Base-by-base conservation (phyloP, 64 coral and sea anemone species). In the Trachythela sp. region DNA sequence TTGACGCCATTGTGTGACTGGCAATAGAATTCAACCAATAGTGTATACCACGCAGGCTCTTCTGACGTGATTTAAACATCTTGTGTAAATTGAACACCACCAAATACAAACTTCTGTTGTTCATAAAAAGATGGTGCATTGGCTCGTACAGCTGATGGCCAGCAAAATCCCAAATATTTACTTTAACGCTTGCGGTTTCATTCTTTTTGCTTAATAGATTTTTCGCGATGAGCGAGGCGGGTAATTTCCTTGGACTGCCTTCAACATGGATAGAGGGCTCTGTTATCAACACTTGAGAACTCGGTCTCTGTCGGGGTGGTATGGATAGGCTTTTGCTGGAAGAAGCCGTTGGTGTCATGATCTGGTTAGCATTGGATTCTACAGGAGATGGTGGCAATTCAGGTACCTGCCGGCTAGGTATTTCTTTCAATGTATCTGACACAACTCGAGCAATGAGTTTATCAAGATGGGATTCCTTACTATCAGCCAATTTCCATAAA, bases 91-190 rank as follows among this genome's bases (percentile, higher is more conserved):
- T 95, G 8, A 92, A 92, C 8, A 95, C 94, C 8, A 95, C 75
- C 1, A 95, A 51, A 86, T 90, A 95, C 37, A 92, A 92, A 24
- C 90, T 89, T 10, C 94, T 90, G 15, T 83, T 56, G 85, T 95
- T 92, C 24, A 95, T 48, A 45, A 95, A 95, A 36, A 95, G 85
- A 85, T 95, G 94, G 29, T 95, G 94, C 94, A 95, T 95, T 17
- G 94, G 84, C 89, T 95, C 58, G 84, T 95, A 95, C 29, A 95
- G 35, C 4, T 90, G 48, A 56, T 95, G 94, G 1, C 94, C 94
- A 22, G 94, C 94, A 87, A 95, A 95, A 40, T 95, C 94, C 94
- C 90, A 95, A 42, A 92, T 90, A 48, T 87, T 89, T 39, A 95
- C 89, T 51, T 90, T 95, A 0, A 70, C 76, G 54, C 92, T 92